Evolutionary conservation across 2,797 vertebrate species (phyloP).

Genomic region (Erethizon dorsatum): DNA sequence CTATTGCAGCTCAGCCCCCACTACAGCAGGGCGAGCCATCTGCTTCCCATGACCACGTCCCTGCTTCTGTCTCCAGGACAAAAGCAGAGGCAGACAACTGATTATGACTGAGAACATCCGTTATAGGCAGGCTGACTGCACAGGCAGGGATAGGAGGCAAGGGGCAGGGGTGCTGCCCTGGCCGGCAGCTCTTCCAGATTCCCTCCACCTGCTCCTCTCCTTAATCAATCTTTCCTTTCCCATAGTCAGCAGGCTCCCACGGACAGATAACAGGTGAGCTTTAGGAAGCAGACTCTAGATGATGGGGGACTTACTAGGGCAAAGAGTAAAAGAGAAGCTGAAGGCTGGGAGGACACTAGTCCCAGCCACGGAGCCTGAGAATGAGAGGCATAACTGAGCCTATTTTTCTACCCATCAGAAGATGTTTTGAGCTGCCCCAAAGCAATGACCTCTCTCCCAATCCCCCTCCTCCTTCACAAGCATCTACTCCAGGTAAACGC

Average conservation of each 20-base stretch:
- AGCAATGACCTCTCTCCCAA: neutral
- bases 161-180: neutral
- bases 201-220: neutral
- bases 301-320: neutral
- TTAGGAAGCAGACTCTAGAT: neutral
- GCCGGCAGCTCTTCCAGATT: neutral
- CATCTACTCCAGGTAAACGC: neutral
- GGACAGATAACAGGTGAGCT: neutral
- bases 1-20: neutral
- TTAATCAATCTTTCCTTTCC: neutral
- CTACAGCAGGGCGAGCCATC: neutral
- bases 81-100: constrained; percentile 39
- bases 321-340: neutral
- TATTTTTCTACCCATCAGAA: constrained; percentile 4
- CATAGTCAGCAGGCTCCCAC: neutral
- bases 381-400: neutral
- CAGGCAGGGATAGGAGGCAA: neutral
- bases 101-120: constrained; percentile 16
- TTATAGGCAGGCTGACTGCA: neutral
- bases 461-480: neutral
- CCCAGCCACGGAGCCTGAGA: neutral
- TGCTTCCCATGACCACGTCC: neutral
- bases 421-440: neutral
- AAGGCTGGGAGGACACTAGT: neutral
- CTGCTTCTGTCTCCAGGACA: neutral